Evolutionary conservation across 2,888 invertebrate genomes (phyloP).

Genomic region (Stenolophus ochropezus): DNA sequence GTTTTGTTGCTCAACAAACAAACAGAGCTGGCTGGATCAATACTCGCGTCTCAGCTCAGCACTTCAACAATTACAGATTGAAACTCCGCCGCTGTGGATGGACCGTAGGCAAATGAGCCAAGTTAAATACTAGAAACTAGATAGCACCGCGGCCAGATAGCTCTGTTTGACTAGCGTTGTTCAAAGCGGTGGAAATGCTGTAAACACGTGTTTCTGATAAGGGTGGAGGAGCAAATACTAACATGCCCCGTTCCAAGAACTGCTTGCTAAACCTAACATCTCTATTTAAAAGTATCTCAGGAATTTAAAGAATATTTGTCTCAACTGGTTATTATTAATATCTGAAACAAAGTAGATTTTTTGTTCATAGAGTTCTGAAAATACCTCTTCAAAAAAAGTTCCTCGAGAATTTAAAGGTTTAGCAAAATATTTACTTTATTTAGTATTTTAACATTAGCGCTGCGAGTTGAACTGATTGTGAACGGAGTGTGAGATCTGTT

Average conservation of each 20-base stretch:
- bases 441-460: too few relatives aligned
- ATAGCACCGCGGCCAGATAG: background rate
- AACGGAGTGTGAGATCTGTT: too few relatives aligned
- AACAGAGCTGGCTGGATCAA: background rate
- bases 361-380: too few relatives aligned
- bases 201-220: slow-evolving; percentile 32
- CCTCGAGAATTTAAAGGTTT: too few relatives aligned
- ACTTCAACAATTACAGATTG: background rate
- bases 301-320: too few relatives aligned
- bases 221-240: background rate
- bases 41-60: background rate
- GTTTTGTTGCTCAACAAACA: background rate
- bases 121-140: slow-evolving; percentile 20
- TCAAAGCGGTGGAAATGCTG: background rate
- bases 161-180: background rate
- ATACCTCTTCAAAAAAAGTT: too few relatives aligned
- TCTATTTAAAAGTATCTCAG: too few relatives aligned
- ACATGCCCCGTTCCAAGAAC: background rate
- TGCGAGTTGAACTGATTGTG: too few relatives aligned
- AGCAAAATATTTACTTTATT: too few relatives aligned
- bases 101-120: background rate
- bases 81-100: background rate
- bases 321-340: too few relatives aligned
- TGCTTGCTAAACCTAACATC: too few relatives aligned
- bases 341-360: too few relatives aligned